Percentiles rank a stretch among this genome's conserved stretches.
phyloP scores from a whole-genome alignment of 2,113 vertebrate genomes.

The Zosterops lateralis region DNA sequence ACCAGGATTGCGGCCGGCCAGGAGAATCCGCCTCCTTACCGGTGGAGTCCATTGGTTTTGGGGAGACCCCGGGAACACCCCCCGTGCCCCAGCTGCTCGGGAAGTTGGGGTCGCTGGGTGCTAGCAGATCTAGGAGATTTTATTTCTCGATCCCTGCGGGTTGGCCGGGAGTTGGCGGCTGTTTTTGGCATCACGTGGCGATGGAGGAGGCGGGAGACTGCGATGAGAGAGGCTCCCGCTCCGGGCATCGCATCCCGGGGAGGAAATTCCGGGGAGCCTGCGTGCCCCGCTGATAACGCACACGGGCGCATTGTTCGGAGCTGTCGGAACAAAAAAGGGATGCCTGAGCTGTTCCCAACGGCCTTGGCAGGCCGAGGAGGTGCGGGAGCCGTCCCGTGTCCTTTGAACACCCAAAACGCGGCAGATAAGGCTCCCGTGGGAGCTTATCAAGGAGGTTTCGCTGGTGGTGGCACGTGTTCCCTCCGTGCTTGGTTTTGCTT shows the following conservation, averaged over 20 bases:
- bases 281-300: not conserved
- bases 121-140: not conserved
- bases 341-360: fast-evolving
- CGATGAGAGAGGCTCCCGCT: not conserved
- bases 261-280: not conserved
- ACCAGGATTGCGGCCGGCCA: not conserved
- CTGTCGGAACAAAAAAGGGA: not conserved
- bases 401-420: not conserved
- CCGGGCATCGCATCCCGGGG: not conserved
- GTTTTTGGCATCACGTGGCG: not conserved
- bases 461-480: not conserved
- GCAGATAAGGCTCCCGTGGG: not conserved
- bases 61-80: not conserved
- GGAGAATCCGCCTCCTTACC: not conserved
- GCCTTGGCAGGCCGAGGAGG: not conserved
- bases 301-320: not conserved
- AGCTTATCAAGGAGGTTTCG: not conserved
- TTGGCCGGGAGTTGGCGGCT: not conserved
- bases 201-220: not conserved
- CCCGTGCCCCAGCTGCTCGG: not conserved
- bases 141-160: not conserved
- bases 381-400: not conserved
- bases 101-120: fast-evolving
- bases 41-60: fast-evolving
- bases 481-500: not conserved